phyloP scores from a whole-genome alignment of 2,888 invertebrate genomes.

The Parnassius apollo region DNA sequence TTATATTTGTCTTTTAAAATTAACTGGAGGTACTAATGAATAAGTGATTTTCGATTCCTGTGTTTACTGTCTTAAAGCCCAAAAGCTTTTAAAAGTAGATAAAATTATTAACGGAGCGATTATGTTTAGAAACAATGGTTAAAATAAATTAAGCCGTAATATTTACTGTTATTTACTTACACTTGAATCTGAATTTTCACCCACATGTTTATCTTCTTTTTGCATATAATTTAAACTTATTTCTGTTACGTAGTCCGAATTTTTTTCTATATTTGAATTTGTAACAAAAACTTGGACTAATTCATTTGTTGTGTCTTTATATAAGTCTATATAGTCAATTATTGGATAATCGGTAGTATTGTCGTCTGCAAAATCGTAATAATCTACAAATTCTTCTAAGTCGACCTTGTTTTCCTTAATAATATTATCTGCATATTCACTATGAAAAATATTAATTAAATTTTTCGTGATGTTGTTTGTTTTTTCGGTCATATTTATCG shows the following conservation, averaged over 20 bases:
- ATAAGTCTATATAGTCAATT: constrained; percentile 64
- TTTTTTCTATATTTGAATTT: constrained; percentile 3
- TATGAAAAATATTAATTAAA: no score
- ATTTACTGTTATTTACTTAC: not conserved
- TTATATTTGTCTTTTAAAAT: no score
- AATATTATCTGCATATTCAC: not conserved
- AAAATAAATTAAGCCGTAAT: no score
- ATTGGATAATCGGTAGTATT: constrained; percentile 63
- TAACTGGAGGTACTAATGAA: no score
- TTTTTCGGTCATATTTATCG: not conserved
- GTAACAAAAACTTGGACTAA: constrained; percentile 43
- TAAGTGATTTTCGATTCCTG: no score
- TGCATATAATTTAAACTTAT: not conserved
- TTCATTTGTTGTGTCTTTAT: constrained; percentile 68
- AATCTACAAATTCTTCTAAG: constrained; percentile 34
- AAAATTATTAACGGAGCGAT: no score
- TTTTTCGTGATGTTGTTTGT: not conserved
- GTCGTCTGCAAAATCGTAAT: constrained; percentile 46
- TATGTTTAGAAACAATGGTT: no score
- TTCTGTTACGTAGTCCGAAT: not conserved
- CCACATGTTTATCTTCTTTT: not conserved
- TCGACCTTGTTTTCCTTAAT: constrained; percentile 19
- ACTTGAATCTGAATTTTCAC: not conserved
- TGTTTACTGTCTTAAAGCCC: no score
- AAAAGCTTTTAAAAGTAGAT: no score